Evolutionary conservation across 1,140 invertebrate species (phyloP), one percentile per base, ranked within the genome.

Genomic region (Drosophila nannoptera): DNA sequence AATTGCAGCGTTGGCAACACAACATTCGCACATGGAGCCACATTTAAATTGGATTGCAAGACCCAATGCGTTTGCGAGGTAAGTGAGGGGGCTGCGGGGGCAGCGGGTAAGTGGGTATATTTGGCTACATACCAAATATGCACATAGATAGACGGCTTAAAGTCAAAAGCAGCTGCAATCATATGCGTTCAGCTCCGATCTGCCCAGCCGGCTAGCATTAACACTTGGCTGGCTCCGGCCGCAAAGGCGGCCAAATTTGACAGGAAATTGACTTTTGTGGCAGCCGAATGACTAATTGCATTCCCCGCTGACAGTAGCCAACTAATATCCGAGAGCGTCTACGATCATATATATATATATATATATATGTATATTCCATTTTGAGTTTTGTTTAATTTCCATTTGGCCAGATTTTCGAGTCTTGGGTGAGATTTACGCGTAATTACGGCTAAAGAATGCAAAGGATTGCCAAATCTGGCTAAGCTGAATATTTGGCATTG

Each of bases 1-100:
- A 89, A 88, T 82, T 93, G 92, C 77, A 86, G 89, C n/a, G 92
- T 94, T 40, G 91, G 92, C 63, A 92, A 93, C 68, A 89, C 88
- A 61, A 91, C 90, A 36, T 94, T 93, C 89, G 88, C 91, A 56
- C 93, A 94, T 88, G 93, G 93, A 36, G 91, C 93, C 75, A 91
- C 92, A 65, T 94, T 94, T 86, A 90, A 91, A 67, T 90, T 92
- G 64, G 93, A 94, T 88, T 94, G 93, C 87, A 90, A 92, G 49
- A 93, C 92, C 40, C 92, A 93, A 86, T 94, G 93, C 88, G 92
- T 92, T 42, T 94, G 93, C 87, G 93, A 94, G 91, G 92, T 92
- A 87, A 90, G 91, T 88, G 52, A 1, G 7, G 38, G 5, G 29
- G 8, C 4, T 11, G 8, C 0, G 11, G 14, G 11, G 14, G 32